Conservation (phyloP, 2,797 vertebrate genomes). For the Paguma larvata region DNA sequence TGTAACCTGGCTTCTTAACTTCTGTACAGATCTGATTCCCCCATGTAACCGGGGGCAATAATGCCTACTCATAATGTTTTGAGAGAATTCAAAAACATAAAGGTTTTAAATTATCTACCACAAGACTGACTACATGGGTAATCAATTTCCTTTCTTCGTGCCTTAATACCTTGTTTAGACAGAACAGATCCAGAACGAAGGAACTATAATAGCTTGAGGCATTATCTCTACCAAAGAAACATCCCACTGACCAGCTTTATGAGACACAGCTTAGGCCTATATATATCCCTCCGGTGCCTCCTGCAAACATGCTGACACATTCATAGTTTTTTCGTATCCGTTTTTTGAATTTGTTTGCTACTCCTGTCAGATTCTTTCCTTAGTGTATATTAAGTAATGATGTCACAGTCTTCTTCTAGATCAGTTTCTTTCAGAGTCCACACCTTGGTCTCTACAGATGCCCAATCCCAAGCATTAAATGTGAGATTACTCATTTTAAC, state of each 20-base stretch:
- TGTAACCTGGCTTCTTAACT: background rate
- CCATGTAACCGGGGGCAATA: background rate
- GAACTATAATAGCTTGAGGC: background rate
- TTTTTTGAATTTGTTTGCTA: conserved; percentile 14
- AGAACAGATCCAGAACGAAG: background rate
- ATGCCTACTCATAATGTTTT: background rate
- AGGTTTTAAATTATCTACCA: conserved; percentile 31
- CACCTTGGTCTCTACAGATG: background rate
- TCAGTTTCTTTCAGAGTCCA: background rate
- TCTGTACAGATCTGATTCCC: background rate
- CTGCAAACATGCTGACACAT: background rate
- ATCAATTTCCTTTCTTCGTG: background rate
- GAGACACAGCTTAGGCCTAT: background rate
- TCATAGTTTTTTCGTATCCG: background rate
- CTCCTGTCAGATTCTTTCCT: background rate
- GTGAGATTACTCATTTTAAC: background rate
- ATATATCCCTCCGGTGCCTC: background rate
- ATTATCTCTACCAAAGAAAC: too few relatives aligned
- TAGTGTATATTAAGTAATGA: too few relatives aligned
- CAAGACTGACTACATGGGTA: too few relatives aligned
- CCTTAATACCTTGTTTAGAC: conserved; percentile 14
- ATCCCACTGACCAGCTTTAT: too few relatives aligned
- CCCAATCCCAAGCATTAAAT: background rate
- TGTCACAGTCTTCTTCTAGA: background rate
- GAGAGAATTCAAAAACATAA: conserved; percentile 14